Conservation (phyloP, 2,113 vertebrate genomes). For the Malurus melanocephalus region DNA sequence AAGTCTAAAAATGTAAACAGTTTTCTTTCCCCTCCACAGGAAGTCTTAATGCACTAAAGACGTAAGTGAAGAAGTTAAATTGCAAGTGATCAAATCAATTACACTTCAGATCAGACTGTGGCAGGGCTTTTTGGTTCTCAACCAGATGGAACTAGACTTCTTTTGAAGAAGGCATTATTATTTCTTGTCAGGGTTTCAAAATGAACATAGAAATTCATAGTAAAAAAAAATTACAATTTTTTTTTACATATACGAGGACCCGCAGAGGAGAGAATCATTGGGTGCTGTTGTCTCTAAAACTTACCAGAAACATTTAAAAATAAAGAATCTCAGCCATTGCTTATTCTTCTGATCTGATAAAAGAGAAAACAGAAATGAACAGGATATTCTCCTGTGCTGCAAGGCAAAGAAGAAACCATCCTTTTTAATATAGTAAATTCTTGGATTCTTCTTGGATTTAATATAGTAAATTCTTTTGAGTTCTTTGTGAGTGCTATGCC, state of each 20-base stretch:
- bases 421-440: not conserved
- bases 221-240: not conserved
- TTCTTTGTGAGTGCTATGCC: not conserved
- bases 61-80: not conserved
- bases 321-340: not conserved
- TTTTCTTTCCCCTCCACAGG: not conserved
- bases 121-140: not conserved
- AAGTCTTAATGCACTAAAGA: constrained; percentile 33
- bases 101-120: constrained; percentile 11
- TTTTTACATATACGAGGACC: not conserved
- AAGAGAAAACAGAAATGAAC: not conserved
- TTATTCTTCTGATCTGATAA: not conserved
- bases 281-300: not conserved
- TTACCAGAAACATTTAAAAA: not conserved
- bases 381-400: not conserved
- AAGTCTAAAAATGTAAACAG: constrained; percentile 52
- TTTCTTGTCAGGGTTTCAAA: constrained; percentile 39
- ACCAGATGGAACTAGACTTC: constrained; percentile 1
- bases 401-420: not conserved
- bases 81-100: constrained; percentile 7
- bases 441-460: not conserved
- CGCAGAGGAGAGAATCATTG: constrained; percentile 35
- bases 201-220: not conserved
- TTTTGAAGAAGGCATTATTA: constrained; percentile 3
- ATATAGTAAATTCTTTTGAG: not conserved